Percentiles rank a stretch among this genome's conserved stretches.
These are phyloP conservation scores for Aporophyla nigra DNA, from an alignment of 2,888 invertebrate species.

Conservation along the genomic window DNA sequence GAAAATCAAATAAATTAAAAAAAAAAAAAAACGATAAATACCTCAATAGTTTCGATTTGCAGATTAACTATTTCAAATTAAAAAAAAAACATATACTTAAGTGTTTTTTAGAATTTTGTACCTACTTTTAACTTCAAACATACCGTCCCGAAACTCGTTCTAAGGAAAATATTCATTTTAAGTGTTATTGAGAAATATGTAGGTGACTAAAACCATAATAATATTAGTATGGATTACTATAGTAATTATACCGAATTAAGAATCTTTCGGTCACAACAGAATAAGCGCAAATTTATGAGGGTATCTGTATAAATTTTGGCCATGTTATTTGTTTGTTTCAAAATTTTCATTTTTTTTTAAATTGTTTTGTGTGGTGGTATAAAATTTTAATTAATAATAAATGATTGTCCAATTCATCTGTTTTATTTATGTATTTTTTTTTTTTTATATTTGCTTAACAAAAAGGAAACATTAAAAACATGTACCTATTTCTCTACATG, in stretches of 20 bases:
- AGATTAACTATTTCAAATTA: background rate
- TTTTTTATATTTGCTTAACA: background rate
- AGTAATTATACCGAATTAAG: background rate
- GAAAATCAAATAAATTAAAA: no score
- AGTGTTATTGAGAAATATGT: background rate
- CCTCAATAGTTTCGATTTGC: background rate
- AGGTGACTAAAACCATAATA: background rate
- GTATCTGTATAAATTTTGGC: background rate
- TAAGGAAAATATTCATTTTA: no score
- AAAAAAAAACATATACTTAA: background rate
- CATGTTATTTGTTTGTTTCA: conserved; percentile 14
- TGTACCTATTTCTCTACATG: background rate
- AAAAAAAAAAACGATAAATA: no score
- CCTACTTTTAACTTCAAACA: background rate
- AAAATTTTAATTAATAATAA: conserved; percentile 27
- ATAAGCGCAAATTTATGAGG: conserved; percentile 3
- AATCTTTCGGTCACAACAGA: conserved; percentile 3
- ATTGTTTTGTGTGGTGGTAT: background rate
- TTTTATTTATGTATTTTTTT: background rate
- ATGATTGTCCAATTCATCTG: background rate
- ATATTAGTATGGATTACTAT: background rate
- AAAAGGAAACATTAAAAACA: background rate
- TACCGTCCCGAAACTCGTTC: background rate
- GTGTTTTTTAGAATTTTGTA: background rate
- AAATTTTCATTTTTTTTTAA: background rate